These are phyloP conservation scores for Tragelaphus eurycerus DNA, from an alignment of 2,797 vertebrate species.

Conservation along the genomic window DNA sequence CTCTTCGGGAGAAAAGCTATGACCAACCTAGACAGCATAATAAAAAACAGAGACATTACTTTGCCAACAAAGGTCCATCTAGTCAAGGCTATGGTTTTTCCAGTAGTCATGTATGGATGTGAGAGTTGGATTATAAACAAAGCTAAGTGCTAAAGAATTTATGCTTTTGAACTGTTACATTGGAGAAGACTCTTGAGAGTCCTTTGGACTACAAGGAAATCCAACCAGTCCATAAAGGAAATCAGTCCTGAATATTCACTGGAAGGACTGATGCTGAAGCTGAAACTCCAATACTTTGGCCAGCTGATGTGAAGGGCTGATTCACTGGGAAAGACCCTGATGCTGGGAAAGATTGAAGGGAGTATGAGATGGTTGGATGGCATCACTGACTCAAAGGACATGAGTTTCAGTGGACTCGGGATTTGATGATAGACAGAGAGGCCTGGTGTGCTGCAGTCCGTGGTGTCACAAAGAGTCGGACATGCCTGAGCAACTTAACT, in stretches of 20 bases:
- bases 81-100: background rate
- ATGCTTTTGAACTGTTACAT: background rate
- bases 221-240: background rate
- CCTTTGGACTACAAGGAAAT: background rate
- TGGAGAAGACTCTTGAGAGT: background rate
- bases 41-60: background rate
- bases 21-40: background rate
- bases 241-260: background rate
- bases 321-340: background rate
- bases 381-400: background rate
- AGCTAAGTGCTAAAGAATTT: background rate
- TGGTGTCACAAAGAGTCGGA: background rate
- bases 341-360: background rate
- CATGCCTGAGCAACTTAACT: background rate
- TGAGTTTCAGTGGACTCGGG: rapidly evolving
- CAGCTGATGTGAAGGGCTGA: background rate
- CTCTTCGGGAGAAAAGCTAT: background rate
- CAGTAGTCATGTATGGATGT: background rate
- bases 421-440: background rate
- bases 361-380: background rate
- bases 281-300: background rate
- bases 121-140: background rate
- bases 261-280: background rate
- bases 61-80: background rate
- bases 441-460: background rate